A percentile compares a stretch with the other conserved stretches of the same genome.
phyloP scores from a whole-genome alignment of 2,797 vertebrate genomes.

The Siniperca obscura region DNA sequence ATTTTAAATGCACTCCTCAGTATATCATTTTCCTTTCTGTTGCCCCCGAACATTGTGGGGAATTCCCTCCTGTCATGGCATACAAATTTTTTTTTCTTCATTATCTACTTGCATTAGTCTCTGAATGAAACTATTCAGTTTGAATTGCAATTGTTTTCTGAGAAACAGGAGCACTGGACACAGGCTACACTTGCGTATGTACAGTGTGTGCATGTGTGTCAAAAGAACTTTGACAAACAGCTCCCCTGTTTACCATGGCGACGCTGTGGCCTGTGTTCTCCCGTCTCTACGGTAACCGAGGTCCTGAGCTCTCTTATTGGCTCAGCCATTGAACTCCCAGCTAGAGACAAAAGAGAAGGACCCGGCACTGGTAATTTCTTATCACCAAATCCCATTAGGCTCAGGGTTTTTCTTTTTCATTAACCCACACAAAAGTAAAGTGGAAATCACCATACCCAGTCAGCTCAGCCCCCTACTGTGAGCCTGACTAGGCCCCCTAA shows the following conservation, averaged over 20 bases:
- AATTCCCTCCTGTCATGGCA: constrained; percentile 2
- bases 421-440: constrained; percentile 86
- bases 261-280: constrained; percentile 91
- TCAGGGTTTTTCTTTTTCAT: constrained; percentile 79
- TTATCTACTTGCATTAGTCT: constrained; percentile 4
- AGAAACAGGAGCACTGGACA: constrained; percentile 21
- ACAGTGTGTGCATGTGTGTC: constrained; percentile 80
- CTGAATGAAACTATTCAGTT: constrained; percentile 21
- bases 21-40: neutral
- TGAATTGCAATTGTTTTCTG: constrained; percentile 35
- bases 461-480: constrained; percentile 63
- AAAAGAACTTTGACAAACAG: constrained; percentile 91
- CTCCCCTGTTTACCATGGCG: constrained; percentile 95
- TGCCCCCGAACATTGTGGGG: neutral
- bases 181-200: constrained; percentile 14
- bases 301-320: constrained; percentile 88
- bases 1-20: neutral
- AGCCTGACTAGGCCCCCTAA: constrained; percentile 45
- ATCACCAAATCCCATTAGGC: constrained; percentile 88
- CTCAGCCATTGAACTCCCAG: constrained; percentile 92
- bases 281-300: constrained; percentile 95
- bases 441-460: constrained; percentile 78
- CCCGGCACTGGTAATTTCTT: constrained; percentile 89
- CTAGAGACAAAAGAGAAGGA: constrained; percentile 93
- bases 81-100: neutral